A percentile compares a stretch with the other conserved stretches of the same genome.
Conservation (phyloP, 2,888 invertebrate genomes). For the Phyllotreta striolata region DNA sequence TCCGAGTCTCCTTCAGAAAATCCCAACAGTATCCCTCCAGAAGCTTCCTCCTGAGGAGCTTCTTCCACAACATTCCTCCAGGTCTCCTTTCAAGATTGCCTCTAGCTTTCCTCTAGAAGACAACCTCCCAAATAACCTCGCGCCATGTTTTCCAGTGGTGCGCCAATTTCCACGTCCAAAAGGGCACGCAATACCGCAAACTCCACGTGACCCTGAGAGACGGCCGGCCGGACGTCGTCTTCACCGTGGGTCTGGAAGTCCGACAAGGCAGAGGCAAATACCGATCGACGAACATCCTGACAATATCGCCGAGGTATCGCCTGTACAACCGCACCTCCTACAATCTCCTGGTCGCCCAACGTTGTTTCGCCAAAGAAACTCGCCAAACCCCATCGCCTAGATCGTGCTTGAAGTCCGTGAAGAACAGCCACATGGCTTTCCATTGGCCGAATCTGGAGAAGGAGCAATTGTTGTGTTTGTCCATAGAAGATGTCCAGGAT, state of each 20-base stretch:
- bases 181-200: slow-evolving; percentile 59
- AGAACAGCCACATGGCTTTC: slow-evolving; percentile 92
- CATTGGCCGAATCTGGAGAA: slow-evolving; percentile 96
- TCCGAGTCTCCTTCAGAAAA: no score
- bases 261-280: slow-evolving; percentile 89
- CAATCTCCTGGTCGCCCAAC: slow-evolving; percentile 88
- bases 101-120: not conserved
- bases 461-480: slow-evolving; percentile 87
- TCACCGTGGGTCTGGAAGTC: slow-evolving; percentile 89
- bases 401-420: slow-evolving; percentile 73
- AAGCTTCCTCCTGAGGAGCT: no score
- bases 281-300: slow-evolving; percentile 89
- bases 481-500: slow-evolving; percentile 73
- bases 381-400: slow-evolving; percentile 63
- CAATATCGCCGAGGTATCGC: slow-evolving; percentile 91
- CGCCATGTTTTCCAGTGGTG: slow-evolving; percentile 72
- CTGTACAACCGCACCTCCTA: slow-evolving; percentile 86
- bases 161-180: slow-evolving; percentile 81
- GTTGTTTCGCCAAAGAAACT: slow-evolving; percentile 72
- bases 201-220: slow-evolving; percentile 69
- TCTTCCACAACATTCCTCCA: no score
- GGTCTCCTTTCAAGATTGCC: no score
- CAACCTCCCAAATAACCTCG: slow-evolving; percentile 12
- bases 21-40: no score
- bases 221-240: slow-evolving; percentile 75